Base-by-base conservation (phyloP, 2,888 invertebrate genomes). In the Eristalis arbustorum region DNA sequence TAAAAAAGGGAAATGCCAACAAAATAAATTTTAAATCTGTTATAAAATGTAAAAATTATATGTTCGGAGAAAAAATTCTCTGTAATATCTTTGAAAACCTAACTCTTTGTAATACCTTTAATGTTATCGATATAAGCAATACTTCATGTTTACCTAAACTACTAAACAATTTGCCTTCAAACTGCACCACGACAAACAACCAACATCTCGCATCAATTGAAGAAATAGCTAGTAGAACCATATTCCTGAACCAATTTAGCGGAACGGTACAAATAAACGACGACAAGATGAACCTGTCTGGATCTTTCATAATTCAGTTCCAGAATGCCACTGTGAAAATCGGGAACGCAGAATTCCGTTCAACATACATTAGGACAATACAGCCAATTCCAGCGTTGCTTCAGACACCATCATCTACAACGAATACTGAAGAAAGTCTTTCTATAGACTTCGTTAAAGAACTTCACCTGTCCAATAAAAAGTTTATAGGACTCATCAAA, bases 1-100 rank as follows among this genome's bases (percentile, higher is more conserved):
- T 79, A 40, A 88, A 85, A 73, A 80, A 42, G 59, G 64, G 34
- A 14, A 71, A 88, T 68, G 49, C 75, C 3, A 81, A 61, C 67
- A 73, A 88, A 59, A 63, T 84, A 25, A 22, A 11, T 1, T 71
- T 76, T 34, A 67, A 75, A 56, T 64, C 40, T 34, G 63, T 84
- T 34, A 25, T 85, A 49, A 68, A 57, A 75, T 81, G 76, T 68
- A 25, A 82, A 49, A 68, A 57, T 72, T 81, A 73, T 68, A 73
- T 87, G 4, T 78, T 67, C 67, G 78, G 71, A 25, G 23, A 73
- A 72, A 74, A 28, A 62, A 31, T 63, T 13, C 40, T 64, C 28
- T 88, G 88, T 85, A 84, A 72, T 63, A 75, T 61, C 23, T 57
- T 57, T 57, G 57, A 57, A 25, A 57, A 57, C 23, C 34, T 78